These are phyloP conservation scores for Agonum fuliginosum DNA, from an alignment of 2,888 invertebrate species.

Conservation along the genomic window DNA sequence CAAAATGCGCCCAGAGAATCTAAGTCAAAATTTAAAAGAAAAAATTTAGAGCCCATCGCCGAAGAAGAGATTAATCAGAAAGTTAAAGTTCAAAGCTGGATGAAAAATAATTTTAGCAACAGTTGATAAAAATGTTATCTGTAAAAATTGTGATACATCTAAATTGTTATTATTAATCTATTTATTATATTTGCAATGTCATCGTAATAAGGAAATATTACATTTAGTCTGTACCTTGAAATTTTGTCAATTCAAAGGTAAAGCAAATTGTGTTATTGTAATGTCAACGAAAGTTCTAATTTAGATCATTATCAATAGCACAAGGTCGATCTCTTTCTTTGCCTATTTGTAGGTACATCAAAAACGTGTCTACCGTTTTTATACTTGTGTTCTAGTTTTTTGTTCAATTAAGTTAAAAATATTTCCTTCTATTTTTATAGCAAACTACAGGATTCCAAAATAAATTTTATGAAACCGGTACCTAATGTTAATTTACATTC, in stretches of 20 bases:
- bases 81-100: slow-evolving; percentile 26
- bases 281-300: neutral
- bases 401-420: neutral
- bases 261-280: neutral
- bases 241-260: neutral
- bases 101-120: slow-evolving; percentile 35
- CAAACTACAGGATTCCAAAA: neutral
- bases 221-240: neutral
- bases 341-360: neutral
- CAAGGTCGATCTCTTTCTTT: neutral
- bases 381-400: too few relatives aligned
- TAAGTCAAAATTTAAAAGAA: neutral
- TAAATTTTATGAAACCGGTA: too few relatives aligned
- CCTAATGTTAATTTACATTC: too few relatives aligned
- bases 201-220: neutral
- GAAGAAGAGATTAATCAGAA: slow-evolving; percentile 36
- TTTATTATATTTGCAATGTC: neutral
- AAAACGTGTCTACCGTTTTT: too few relatives aligned
- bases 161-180: too few relatives aligned
- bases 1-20: neutral
- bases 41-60: slow-evolving; percentile 18
- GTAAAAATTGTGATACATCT: too few relatives aligned
- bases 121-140: neutral
- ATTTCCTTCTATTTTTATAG: neutral
- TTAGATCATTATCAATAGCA: neutral